phyloP scores from a whole-genome alignment of 2,797 vertebrate genomes.

The Hippopotamyrus pictus region DNA sequence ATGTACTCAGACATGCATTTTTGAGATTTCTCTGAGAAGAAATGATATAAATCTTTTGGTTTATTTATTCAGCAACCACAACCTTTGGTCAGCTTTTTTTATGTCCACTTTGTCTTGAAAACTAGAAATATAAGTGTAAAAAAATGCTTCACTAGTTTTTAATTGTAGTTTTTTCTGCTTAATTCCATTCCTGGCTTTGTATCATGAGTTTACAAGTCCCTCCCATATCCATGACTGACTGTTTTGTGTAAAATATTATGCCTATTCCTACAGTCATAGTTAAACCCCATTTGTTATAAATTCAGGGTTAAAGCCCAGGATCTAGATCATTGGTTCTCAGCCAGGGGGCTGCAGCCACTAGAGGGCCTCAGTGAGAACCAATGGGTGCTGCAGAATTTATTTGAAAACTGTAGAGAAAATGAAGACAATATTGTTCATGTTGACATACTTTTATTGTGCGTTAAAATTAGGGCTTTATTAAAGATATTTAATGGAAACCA shows the following conservation, averaged over 20 bases:
- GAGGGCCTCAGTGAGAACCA: background rate
- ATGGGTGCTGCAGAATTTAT: background rate
- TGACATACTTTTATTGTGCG: background rate
- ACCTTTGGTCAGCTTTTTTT: background rate
- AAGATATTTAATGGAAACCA: background rate
- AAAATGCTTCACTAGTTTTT: background rate
- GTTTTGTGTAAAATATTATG: background rate
- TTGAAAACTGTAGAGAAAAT: background rate
- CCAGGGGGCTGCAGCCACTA: background rate
- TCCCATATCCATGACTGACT: background rate
- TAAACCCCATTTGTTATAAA: constrained; percentile 24
- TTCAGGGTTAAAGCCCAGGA: constrained; percentile 29
- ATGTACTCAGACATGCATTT: background rate
- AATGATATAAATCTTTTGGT: background rate
- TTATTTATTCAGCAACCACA: background rate
- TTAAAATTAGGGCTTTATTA: background rate
- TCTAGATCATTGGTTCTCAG: background rate
- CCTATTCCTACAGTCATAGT: background rate
- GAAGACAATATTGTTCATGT: background rate
- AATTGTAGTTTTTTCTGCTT: background rate
- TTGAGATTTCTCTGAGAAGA: background rate
- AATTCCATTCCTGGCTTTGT: background rate
- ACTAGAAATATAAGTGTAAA: background rate
- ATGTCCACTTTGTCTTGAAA: background rate
- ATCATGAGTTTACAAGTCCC: too few relatives aligned